phyloP scores from a whole-genome alignment of 2,113 vertebrate species.

The Dendropsophus ebraccatus region DNA sequence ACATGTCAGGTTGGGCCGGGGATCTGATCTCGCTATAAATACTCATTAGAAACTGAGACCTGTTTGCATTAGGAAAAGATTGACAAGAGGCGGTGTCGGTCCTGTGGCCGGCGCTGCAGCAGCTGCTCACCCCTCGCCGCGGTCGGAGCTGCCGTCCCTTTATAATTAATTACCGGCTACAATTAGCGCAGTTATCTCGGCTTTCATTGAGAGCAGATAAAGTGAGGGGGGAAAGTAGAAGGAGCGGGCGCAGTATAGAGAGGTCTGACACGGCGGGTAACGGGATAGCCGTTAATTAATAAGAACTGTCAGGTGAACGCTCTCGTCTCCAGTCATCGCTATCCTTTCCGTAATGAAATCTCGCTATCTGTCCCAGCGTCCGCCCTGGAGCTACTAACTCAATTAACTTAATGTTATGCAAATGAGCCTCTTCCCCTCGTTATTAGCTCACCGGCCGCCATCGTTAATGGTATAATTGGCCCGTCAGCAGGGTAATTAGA shows the following conservation, averaged over 20 bases:
- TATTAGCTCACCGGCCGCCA: constrained; percentile 83
- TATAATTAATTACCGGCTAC: constrained; percentile 54
- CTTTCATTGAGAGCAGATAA: constrained; percentile 52
- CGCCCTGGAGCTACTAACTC: constrained; percentile 76
- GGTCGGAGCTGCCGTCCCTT: neutral
- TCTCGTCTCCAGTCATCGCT: constrained; percentile 82
- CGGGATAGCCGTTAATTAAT: constrained; percentile 93
- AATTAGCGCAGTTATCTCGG: constrained; percentile 43
- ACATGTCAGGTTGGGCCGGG: neutral
- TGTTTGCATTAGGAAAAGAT: constrained; percentile 32
- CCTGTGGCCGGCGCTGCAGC: constrained; percentile 8
- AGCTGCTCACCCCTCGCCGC: constrained; percentile 10
- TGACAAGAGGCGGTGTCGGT: neutral
- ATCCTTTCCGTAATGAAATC: constrained; percentile 90
- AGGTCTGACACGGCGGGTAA: constrained; percentile 76
- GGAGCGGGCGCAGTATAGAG: constrained; percentile 64
- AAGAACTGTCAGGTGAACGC: constrained; percentile 89
- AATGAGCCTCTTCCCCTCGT: constrained; percentile 85
- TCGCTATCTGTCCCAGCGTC: constrained; percentile 74
- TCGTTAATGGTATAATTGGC: constrained; percentile 95
- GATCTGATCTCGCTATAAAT: constrained; percentile 1
- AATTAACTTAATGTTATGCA: constrained; percentile 99
- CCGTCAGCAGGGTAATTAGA: constrained; percentile 93
- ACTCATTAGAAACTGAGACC: neutral
- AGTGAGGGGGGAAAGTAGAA: neutral